Conservation (phyloP, 2,797 vertebrate species). For the Notamacropus eugenii region DNA sequence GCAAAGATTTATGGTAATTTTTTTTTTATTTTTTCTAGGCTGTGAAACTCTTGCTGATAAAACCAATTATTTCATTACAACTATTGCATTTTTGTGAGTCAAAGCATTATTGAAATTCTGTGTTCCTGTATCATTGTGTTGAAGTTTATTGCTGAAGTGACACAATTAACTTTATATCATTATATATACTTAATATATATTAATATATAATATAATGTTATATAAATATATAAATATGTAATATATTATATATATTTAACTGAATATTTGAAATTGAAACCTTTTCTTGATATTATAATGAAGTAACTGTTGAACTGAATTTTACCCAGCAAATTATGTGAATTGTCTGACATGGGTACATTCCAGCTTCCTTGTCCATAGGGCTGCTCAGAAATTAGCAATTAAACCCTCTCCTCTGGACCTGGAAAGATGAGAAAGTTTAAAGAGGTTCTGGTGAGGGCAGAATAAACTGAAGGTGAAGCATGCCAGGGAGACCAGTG, state of each 20-base stretch:
- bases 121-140: background rate
- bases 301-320: background rate
- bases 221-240: too few relatives aligned
- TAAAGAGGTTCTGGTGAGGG: background rate
- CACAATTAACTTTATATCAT: background rate
- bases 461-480: background rate
- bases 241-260: background rate
- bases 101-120: background rate
- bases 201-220: too few relatives aligned
- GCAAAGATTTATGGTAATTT: background rate
- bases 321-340: background rate
- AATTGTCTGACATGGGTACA: background rate
- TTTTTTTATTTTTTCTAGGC: background rate
- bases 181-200: too few relatives aligned
- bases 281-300: background rate
- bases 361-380: background rate
- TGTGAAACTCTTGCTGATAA: background rate
- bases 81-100: background rate
- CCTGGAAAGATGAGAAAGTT: background rate
- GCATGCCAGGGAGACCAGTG: background rate
- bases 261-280: background rate
- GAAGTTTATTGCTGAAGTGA: background rate
- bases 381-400: background rate
- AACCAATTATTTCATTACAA: background rate
- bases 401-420: background rate